Evolutionary conservation across 2,888 invertebrate genomes (phyloP).

Genomic region (Anthoptus insignis): DNA sequence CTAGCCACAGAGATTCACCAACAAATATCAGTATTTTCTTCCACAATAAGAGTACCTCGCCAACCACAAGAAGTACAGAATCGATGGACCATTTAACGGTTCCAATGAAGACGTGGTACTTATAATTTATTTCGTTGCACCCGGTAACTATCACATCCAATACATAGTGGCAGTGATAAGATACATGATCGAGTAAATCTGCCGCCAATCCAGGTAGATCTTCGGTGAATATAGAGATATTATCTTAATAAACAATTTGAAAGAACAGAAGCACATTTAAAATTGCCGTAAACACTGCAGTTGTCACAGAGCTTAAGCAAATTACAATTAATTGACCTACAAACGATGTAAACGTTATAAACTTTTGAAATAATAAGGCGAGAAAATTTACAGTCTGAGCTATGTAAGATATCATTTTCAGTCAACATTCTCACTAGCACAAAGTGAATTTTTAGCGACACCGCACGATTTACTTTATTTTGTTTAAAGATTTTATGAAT

Average conservation of each 20-base stretch:
- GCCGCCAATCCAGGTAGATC: constrained; percentile 63
- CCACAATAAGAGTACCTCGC: constrained; percentile 63
- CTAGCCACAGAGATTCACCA: constrained; percentile 74
- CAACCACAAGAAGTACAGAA: constrained; percentile 56
- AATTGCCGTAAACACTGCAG: constrained; percentile 55
- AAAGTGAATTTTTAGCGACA: background rate
- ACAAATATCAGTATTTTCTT: constrained; percentile 67
- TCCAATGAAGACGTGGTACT: constrained; percentile 52
- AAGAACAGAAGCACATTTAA: constrained; percentile 64
- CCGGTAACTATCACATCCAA: constrained; percentile 55
- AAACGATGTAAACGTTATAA: constrained; percentile 66
- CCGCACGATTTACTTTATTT: background rate
- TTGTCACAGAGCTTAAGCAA: constrained; percentile 57
- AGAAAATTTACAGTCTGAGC: constrained; percentile 68
- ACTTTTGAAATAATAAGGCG: constrained; percentile 63
- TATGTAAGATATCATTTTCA: constrained; percentile 72
- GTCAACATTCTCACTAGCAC: constrained; percentile 25
- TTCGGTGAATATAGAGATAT: constrained; percentile 70
- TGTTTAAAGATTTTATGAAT: no score
- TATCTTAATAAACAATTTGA: constrained; percentile 80
- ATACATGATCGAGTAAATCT: constrained; percentile 43
- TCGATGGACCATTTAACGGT: constrained; percentile 57
- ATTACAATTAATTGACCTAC: constrained; percentile 73
- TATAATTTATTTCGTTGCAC: constrained; percentile 52
- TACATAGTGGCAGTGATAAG: constrained; percentile 47